Percentiles rank a stretch among this genome's conserved stretches.
These are phyloP conservation scores for Platorchestia sp. DNA, from an alignment of 1,140 invertebrate species.

Conservation along the genomic window DNA sequence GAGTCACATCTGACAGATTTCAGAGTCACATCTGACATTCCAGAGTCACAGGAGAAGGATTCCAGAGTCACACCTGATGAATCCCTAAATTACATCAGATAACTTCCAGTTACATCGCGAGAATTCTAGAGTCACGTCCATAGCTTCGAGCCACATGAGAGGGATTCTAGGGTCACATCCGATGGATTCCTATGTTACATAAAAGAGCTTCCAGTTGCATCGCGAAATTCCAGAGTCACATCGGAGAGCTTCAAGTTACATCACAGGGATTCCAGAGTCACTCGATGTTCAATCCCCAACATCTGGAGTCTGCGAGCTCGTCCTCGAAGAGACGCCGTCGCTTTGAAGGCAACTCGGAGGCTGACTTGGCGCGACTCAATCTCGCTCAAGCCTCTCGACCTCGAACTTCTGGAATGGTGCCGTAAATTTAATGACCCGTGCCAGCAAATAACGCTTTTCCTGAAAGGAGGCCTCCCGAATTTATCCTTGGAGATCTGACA, in stretches of 20 bases:
- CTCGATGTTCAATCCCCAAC: not conserved
- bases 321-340: not conserved
- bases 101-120: not conserved
- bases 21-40: too few species aligned
- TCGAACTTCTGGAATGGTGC: not conserved
- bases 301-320: not conserved
- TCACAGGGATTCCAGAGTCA: not conserved
- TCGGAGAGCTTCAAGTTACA: too few species aligned
- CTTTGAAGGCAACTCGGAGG: not conserved
- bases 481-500: not conserved
- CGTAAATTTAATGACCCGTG: slow-evolving; percentile 31
- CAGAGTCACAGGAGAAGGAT: not conserved
- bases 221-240: too few species aligned
- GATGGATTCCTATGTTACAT: too few species aligned
- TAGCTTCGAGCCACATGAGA: not conserved
- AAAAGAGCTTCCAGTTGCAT: not conserved
- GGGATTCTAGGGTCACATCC: too few species aligned
- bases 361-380: not conserved
- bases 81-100: not conserved
- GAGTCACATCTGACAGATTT: too few species aligned
- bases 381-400: not conserved
- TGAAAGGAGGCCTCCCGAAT: not conserved
- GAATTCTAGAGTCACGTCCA: not conserved
- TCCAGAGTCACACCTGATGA: not conserved
- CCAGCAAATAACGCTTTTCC: slow-evolving; percentile 19